Base-by-base conservation (phyloP, 1,140 invertebrate genomes). In the Drosophila ercepeae region DNA sequence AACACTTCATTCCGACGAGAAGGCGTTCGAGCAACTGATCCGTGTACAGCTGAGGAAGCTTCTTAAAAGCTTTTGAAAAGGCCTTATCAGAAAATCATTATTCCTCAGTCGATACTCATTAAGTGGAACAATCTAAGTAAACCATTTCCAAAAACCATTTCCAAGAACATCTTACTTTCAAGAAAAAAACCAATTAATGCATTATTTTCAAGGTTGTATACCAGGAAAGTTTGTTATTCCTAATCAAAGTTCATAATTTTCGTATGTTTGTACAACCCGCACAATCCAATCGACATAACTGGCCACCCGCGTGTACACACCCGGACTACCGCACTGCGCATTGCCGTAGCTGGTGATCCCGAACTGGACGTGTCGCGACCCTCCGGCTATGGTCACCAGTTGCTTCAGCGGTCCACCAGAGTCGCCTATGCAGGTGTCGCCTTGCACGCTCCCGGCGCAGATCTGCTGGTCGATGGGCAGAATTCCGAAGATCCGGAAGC, bases 391-490 rank as follows among this genome's bases (percentile, higher is more conserved):
- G 34, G 34, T 13, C 34, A 36, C 34, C 34, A 4, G 34, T 36
- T 36, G 34, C 11, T n/a, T 1, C 34, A 36, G 34, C 4, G 49
- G 49, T 14, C 49, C 49, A 0, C 49, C 49, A 11, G 49, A 51
- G 32, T 51, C 49, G 9, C 49, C 49, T 2, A 11, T 13, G 29
- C 49, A 51, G 11, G 27, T 51, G 32, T 51, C 49, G 4, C 11
- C 11, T 3, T 3, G 6, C 9, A 2, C 5, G 16, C 2, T 14
- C 9, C 49, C 29, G 9, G 16, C 49, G 32, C 49, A 51, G 18
- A 51, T 51, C 18, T 51, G 49, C 11, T 9, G 2, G 4, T 3
- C 5, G 4, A 4, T 36, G 1, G n/a, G 34, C 9, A 1, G 7
- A 11, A 13, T n/a, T 13, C 7, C 7, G 6, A 32, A 32, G 29